These are phyloP conservation scores for Apocrypta bakeri DNA, from an alignment of 1,140 invertebrate genomes.

Conservation along the genomic window DNA sequence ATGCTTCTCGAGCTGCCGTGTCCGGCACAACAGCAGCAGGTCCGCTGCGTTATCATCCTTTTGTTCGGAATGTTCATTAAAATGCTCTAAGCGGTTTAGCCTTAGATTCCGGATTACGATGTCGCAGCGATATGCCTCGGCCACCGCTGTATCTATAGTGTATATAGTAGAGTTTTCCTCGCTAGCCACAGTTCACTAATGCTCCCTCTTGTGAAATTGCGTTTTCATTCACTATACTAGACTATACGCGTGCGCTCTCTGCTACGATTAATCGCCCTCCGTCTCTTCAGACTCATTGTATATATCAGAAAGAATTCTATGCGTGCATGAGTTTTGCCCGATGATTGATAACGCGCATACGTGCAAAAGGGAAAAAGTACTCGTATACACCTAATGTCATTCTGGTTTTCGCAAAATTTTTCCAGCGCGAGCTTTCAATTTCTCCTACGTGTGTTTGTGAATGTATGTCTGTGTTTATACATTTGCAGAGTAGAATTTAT, in stretches of 20 bases:
- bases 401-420: no score
- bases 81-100: conserved; percentile 55
- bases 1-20: not conserved
- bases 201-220: not conserved
- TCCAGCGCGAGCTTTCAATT: not conserved
- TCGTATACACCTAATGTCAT: no score
- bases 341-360: no score
- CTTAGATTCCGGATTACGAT: conserved; percentile 43
- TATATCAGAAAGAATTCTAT: not conserved
- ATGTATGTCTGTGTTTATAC: not conserved
- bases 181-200: not conserved
- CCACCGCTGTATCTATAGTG: not conserved
- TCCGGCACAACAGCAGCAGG: conserved; percentile 18
- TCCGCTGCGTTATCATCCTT: conserved; percentile 57
- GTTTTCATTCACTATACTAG: conserved; percentile 4
- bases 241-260: no score
- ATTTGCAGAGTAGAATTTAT: not conserved
- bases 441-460: not conserved
- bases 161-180: not conserved
- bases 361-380: not conserved
- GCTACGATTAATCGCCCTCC: not conserved
- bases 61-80: conserved; percentile 65
- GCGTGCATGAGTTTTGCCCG: no score
- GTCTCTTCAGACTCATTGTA: not conserved
- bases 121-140: not conserved